Base-by-base conservation (phyloP, 2,888 invertebrate genomes). In the Synanthedon andrenaeformis region DNA sequence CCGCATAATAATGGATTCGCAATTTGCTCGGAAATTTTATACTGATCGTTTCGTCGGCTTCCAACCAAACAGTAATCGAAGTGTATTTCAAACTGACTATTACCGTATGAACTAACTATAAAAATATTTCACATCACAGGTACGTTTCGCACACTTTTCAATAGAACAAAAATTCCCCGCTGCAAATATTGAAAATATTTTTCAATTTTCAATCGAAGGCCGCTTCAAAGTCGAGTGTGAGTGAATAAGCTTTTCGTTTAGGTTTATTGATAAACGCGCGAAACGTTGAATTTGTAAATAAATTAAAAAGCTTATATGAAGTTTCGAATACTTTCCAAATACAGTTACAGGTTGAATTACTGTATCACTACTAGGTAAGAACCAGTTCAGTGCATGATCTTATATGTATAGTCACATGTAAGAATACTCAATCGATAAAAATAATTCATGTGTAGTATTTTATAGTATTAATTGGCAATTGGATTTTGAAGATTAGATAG, bases 111-210 rank as follows among this genome's bases (percentile, higher is more conserved):
- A 45, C 45, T 14, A 12, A 45, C 45, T 45, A 45, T 45, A 45
- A 45, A 13, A 45, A 45, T 12, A 45, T 45, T 23, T 45, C 14
- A 13, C 8, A 14, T 45, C 45, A 8, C 10, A 45, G n/a, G 45
- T 45, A 13, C 6, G 45, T n/a, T n/a, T 45, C 13, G 45, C 14
- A 45, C 45, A 45, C 70, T 70, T 71, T 69, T 75, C 70, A 74
- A 74, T 72, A 68, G 69, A 66, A 70, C 65, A 64, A 65, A 70
- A 73, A 73, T 75, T 77, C 75, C 66, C 71, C 63, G 59, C 60
- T 64, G 58, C 56, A 74, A 76, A 75, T 78, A 77, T 77, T 70
- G 71, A 66, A 73, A 77, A 78, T 74, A 76, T 78, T 77, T 79
- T 77, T 69, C 74, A 76, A 74, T 78, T 76, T 74, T 66, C 74